Percentiles rank a stretch among this genome's conserved stretches.
phyloP scores from a whole-genome alignment of 2,888 invertebrate species.

The Temnothorax unifasciatus region DNA sequence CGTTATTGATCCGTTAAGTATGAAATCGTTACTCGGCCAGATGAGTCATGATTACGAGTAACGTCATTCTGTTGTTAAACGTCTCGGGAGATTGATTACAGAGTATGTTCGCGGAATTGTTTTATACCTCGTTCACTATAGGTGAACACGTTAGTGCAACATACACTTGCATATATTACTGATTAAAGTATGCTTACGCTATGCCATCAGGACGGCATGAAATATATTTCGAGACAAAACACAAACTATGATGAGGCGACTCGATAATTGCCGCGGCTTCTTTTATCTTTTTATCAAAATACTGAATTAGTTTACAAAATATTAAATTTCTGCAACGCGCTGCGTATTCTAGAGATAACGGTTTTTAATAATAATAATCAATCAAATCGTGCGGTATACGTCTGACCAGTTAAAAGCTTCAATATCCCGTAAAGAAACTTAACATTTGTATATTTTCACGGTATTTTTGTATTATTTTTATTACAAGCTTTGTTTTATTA shows the following conservation, averaged over 20 bases:
- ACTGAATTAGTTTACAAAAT: constrained; percentile 12
- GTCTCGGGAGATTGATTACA: constrained; percentile 43
- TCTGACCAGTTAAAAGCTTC: not conserved
- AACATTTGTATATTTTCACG: not conserved
- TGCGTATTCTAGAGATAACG: not conserved
- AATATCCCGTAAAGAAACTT: not conserved
- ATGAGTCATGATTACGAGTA: constrained; percentile 42
- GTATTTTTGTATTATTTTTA: constrained; percentile 1
- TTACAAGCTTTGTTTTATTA: constrained; percentile 19
- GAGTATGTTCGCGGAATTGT: constrained; percentile 38
- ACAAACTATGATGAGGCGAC: not conserved
- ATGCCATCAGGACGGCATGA: no score
- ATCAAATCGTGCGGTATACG: not conserved
- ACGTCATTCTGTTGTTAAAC: constrained; percentile 44
- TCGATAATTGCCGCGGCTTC: not conserved
- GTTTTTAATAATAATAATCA: not conserved
- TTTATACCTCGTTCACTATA: constrained; percentile 29
- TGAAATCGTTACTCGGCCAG: constrained; percentile 28
- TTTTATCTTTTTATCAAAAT: not conserved
- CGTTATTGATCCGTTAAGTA: constrained; percentile 17
- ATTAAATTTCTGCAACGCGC: not conserved
- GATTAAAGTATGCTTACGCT: constrained; percentile 8
- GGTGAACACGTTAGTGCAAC: constrained; percentile 1
- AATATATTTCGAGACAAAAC: not conserved
- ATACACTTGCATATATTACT: not conserved